Evolutionary conservation across 2,797 vertebrate genomes (phyloP), one percentile per base, ranked within the genome.

Genomic region (Phataginus tricuspis): DNA sequence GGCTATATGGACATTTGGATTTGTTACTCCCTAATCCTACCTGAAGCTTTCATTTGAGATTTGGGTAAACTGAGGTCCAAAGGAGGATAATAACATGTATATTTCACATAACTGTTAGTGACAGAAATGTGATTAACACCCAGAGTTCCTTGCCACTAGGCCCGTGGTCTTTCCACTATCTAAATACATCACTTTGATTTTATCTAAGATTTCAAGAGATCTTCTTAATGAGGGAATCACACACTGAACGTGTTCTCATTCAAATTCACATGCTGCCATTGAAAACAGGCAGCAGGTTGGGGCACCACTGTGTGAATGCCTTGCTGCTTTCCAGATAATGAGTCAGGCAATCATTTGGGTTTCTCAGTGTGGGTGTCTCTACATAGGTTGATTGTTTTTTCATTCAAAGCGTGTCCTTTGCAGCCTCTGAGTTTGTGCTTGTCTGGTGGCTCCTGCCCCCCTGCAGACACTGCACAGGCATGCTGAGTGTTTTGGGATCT

Each of bases 401-500:
- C 98, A 98, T 98, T 98, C 97, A 98, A 90, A 91, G 91, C 82
- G 92, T 97, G 97, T 97, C 98, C 74, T 89, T 97, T 95, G 90
- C 96, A 85, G 91, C 95, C 95, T 75, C 74, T 68, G 94, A 97
- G 96, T 71, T 93, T 97, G 85, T 18, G 63, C 77, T 45, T 1
- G 88, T 97, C 97, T 42, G 74, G 39, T 1, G 25, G 93, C 92
- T 96, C 90, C 95, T n/a, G 94, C 59, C 16, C 89, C 96, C 51
- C 55, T 34, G 84, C 93, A 11, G 29, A 55, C 0, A 0, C 53
- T 45, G 49, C 78, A 63, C 9, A 37, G 80, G 25, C 63, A 45
- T 27, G 51, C 63, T 34, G 57, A 14, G 29, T 14, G 74, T 31
- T 34, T 64, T 8, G 74, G 66, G 74, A 78, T 18, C 39, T 12